Base-by-base conservation (phyloP, 2,888 invertebrate species). In the Eupithecia abbreviata region DNA sequence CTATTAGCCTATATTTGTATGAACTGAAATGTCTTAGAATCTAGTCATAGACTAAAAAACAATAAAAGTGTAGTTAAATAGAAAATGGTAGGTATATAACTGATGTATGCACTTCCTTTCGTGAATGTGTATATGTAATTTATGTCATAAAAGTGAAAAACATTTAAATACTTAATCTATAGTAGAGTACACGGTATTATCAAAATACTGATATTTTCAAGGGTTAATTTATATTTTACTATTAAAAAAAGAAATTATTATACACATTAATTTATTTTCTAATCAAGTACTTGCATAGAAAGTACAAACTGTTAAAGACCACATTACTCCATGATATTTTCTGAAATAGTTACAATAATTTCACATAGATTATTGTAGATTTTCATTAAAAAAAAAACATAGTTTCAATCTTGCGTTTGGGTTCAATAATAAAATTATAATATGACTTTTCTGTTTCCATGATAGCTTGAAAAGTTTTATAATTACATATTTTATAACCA, bases 21-120 rank as follows among this genome's bases (percentile, higher is more conserved):
- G n/a, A n/a, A n/a, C n/a, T n/a, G n/a, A 58, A 58, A 58, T 18
- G 9, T 66, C 10, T 42, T 68, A 68, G 67, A 30, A 68, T 68
- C 67, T 68, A 68, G 67, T 68, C 67, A 45, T 68, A 68, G 67
- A 43, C 43, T 68, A 45, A 43, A 67, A 42, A 42, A 30, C 2
- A 67, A 67, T 42, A 58, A 58, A 18, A n/a, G 58, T 58, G 3
- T 18, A 58, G 10, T 18, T 58, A 55, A 1, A n/a, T 55, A 58
- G 3, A 58, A 51, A 18, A 18, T 18, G 30, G 30, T 30, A 4
- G 51, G 15, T 15, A 10, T 58, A 58, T 10, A 4, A 30, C 3
- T 18, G 10, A 10, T 58, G 18, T 58, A 18, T 18, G 9, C 55
- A 2, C 9, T 9, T 18, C 18, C 18, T 58, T 30, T 10, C 9